phyloP scores from a whole-genome alignment of 2,113 vertebrate genomes.

The Indicator indicator region DNA sequence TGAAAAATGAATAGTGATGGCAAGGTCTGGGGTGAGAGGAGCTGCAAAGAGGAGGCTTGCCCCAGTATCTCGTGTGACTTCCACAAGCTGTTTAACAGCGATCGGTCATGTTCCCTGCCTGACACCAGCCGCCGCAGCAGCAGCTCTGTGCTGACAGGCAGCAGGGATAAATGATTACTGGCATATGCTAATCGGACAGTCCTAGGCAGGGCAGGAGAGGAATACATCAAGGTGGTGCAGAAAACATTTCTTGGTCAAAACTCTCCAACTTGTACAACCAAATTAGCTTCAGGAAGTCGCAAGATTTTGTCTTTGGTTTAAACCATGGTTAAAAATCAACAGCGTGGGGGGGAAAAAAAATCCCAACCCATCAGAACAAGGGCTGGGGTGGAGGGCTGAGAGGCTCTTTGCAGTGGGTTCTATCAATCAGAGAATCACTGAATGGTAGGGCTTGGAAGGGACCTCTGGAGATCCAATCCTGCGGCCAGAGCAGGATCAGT shows the following conservation, averaged over 20 bases:
- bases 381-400: neutral
- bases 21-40: constrained; percentile 43
- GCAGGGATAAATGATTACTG: constrained; percentile 69
- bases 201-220: constrained; percentile 47
- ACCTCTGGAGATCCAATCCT: too few relatives aligned
- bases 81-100: constrained; percentile 74
- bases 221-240: constrained; percentile 44
- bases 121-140: constrained; percentile 44
- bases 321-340: neutral
- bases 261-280: constrained; percentile 52
- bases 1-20: constrained; percentile 48
- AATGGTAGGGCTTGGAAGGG: too few relatives aligned
- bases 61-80: constrained; percentile 81
- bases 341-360: neutral
- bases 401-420: constrained; percentile 21
- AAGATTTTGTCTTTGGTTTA: neutral
- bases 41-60: constrained; percentile 48
- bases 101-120: constrained; percentile 67
- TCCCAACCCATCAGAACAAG: neutral
- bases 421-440: neutral
- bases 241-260: neutral
- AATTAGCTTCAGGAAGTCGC: constrained; percentile 60
- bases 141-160: constrained; percentile 56
- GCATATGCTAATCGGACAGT: constrained; percentile 73
- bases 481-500: too few relatives aligned